Conservation (phyloP, 2,888 invertebrate genomes). For the Philaethria dido region DNA sequence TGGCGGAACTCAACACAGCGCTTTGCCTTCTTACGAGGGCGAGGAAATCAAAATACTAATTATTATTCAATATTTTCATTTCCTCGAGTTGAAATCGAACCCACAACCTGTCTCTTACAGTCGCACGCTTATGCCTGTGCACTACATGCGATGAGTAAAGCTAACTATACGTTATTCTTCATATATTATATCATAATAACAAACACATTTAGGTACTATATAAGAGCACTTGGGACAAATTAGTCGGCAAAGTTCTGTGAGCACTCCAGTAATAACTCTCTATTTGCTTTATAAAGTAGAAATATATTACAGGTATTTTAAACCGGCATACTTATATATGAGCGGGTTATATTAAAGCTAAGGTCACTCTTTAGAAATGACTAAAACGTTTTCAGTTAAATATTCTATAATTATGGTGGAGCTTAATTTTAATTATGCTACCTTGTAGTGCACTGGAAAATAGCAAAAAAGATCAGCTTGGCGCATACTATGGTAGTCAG, state of each 20-base stretch:
- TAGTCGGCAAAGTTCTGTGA: constrained; percentile 26
- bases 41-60: too few relatives aligned
- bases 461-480: too few relatives aligned
- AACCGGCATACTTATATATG: background rate
- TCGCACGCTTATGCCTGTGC: too few relatives aligned
- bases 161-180: background rate
- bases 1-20: too few relatives aligned
- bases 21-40: too few relatives aligned
- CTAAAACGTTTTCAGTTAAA: constrained; percentile 9
- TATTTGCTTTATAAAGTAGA: constrained; percentile 20
- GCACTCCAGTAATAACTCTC: constrained; percentile 19
- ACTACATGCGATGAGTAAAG: too few relatives aligned
- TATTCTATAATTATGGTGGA: background rate
- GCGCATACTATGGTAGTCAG: too few relatives aligned
- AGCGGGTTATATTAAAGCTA: background rate
- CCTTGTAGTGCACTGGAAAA: background rate
- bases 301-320: constrained; percentile 1
- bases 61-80: too few relatives aligned
- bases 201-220: constrained; percentile 5
- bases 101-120: too few relatives aligned
- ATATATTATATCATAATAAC: constrained; percentile 8
- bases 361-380: constrained; percentile 2
- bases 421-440: background rate
- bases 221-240: constrained; percentile 23
- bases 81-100: too few relatives aligned